These are phyloP conservation scores for Stramonita haemastoma DNA, from an alignment of 2,888 invertebrate species.

Conservation along the genomic window DNA sequence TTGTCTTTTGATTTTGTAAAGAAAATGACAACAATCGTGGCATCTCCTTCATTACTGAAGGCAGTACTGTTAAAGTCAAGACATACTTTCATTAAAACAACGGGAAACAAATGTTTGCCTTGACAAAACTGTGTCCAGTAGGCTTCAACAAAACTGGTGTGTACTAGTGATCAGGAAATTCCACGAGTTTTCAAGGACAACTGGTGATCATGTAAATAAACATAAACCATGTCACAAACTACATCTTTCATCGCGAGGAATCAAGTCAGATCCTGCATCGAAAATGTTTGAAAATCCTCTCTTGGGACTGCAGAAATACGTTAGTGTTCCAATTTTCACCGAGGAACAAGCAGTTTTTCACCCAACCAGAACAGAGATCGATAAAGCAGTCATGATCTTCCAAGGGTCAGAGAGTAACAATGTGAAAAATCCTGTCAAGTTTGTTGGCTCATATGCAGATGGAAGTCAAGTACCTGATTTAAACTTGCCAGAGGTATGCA, in stretches of 20 bases:
- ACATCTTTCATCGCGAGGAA: not conserved
- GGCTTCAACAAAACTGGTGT: not conserved
- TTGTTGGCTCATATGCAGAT: conserved; percentile 31
- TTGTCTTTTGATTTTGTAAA: not conserved
- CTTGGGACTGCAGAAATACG: conserved; percentile 33
- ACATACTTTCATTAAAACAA: not conserved
- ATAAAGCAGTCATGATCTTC: conserved; percentile 5
- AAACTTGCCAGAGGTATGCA: conserved; percentile 30
- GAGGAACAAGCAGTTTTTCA: conserved; percentile 15
- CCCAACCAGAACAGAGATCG: conserved; percentile 24
- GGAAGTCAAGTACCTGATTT: conserved; percentile 22
- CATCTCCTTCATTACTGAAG: not conserved
- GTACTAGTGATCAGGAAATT: not conserved
- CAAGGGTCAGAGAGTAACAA: not conserved
- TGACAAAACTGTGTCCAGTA: not conserved
- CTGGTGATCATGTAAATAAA: not conserved
- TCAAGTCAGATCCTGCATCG: not conserved
- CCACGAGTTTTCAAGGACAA: not conserved
- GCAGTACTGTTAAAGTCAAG: not conserved
- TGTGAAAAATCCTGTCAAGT: not conserved
- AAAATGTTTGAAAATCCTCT: conserved; percentile 30
- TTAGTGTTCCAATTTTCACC: conserved; percentile 24
- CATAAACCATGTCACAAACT: not conserved
- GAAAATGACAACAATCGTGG: not conserved
- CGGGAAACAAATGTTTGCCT: not conserved